Percentiles rank a stretch among this genome's conserved stretches.
Evolutionary conservation across 2,113 vertebrate genomes (phyloP).

Genomic region (Pogona vitticeps): DNA sequence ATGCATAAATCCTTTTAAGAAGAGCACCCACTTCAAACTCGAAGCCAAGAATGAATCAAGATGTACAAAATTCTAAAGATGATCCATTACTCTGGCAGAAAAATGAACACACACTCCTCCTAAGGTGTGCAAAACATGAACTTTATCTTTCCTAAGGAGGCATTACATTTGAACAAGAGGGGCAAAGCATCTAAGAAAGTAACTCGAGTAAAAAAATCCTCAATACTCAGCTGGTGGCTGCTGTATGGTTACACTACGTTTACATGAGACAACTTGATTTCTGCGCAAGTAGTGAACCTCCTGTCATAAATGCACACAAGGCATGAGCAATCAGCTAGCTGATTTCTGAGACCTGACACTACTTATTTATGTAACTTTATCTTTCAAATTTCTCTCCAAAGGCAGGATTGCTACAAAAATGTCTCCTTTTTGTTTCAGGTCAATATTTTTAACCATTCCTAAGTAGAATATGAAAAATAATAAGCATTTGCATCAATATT

Average conservation of each 20-base stretch:
- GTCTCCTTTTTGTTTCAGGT: neutral
- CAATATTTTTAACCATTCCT: neutral
- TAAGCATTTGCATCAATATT: fast-evolving
- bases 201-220: conserved; percentile 56
- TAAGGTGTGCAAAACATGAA: conserved; percentile 76
- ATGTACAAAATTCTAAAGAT: conserved; percentile 85
- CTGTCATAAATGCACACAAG: neutral
- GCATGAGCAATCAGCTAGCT: neutral
- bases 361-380: neutral
- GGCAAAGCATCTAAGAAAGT: conserved; percentile 53
- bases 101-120: conserved; percentile 78
- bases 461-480: fast-evolving
- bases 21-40: conserved; percentile 93
- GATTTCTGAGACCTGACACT: neutral
- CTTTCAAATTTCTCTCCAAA: conserved; percentile 40
- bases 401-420: neutral
- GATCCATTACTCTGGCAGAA: conserved; percentile 90
- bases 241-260: conserved; percentile 14
- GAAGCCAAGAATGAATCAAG: conserved; percentile 85
- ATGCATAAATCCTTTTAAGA: conserved; percentile 98
- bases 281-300: fast-evolving
- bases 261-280: neutral
- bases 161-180: conserved; percentile 67
- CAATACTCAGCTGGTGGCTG: conserved; percentile 25
- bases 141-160: conserved; percentile 75